Evolutionary conservation across 2,888 invertebrate species (phyloP).

Genomic region (Conus canariensis): DNA sequence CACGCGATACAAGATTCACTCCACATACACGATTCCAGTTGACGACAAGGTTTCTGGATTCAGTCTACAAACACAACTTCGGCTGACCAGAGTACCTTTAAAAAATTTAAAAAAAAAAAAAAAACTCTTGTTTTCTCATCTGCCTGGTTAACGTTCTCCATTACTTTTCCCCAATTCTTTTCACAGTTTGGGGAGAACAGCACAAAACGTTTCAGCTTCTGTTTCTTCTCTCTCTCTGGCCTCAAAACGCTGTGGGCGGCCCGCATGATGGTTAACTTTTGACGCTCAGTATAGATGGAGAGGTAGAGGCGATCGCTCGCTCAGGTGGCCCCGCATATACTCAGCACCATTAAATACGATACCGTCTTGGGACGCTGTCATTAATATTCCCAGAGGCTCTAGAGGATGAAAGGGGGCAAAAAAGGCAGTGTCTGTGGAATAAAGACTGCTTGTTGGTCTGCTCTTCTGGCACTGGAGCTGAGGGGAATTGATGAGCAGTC

Average conservation of each 20-base stretch:
- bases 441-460: not conserved
- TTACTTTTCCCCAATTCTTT: too few relatives aligned
- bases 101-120: too few relatives aligned
- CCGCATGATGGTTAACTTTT: not conserved
- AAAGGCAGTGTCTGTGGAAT: not conserved
- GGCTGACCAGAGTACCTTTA: too few relatives aligned
- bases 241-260: not conserved
- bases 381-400: not conserved
- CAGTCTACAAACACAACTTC: too few relatives aligned
- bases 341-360: not conserved
- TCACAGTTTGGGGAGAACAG: too few relatives aligned
- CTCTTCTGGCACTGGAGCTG: not conserved
- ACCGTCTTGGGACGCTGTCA: not conserved
- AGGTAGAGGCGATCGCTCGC: not conserved
- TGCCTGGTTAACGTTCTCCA: too few relatives aligned
- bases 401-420: not conserved
- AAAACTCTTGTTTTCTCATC: too few relatives aligned
- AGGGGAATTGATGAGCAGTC: slow-evolving; percentile 1
- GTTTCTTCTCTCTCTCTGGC: not conserved
- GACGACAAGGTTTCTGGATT: too few relatives aligned
- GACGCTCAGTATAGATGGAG: not conserved
- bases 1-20: too few relatives aligned
- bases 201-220: not conserved
- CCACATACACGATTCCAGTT: too few relatives aligned
- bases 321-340: slow-evolving; percentile 28